These are phyloP conservation scores for Mimumesa dahlbomi DNA, from an alignment of 2,888 invertebrate genomes.

Conservation along the genomic window DNA sequence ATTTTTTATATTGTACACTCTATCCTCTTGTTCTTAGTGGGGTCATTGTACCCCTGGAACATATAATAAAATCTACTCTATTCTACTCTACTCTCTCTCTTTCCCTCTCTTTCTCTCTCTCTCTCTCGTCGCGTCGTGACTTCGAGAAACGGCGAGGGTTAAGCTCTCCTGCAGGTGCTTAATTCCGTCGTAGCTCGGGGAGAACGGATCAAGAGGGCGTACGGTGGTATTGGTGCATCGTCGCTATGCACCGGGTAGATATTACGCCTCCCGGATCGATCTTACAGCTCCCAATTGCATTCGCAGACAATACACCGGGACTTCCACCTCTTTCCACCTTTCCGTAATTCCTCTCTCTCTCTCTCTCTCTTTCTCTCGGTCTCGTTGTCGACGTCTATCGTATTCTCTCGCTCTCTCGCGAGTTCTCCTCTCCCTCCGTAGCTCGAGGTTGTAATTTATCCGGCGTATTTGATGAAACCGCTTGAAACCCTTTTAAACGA, in stretches of 20 bases:
- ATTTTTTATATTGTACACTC: too few species aligned
- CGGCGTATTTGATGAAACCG: conserved; percentile 37
- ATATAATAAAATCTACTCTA: too few species aligned
- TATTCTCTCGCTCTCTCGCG: not conserved
- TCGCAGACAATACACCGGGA: conserved; percentile 26
- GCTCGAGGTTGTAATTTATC: conserved; percentile 35
- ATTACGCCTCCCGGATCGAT: conserved; percentile 33
- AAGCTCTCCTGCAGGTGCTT: too few species aligned
- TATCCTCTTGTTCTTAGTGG: too few species aligned
- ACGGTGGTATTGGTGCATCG: conserved; percentile 15
- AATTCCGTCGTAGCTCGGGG: too few species aligned
- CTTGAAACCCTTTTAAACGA: conserved; percentile 27
- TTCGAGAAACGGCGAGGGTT: too few species aligned
- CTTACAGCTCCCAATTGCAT: conserved; percentile 32
- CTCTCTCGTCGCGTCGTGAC: too few species aligned
- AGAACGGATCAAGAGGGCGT: too few species aligned
- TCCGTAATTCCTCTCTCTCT: too few species aligned
- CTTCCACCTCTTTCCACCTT: not conserved
- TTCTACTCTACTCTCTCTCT: too few species aligned
- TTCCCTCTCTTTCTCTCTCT: too few species aligned
- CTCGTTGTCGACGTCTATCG: not conserved
- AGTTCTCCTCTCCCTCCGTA: not conserved
- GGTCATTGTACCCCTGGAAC: too few species aligned
- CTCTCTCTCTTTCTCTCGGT: not conserved
- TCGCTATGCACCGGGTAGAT: conserved; percentile 16